A percentile compares a stretch with the other conserved stretches of the same genome.
phyloP scores from a whole-genome alignment of 2,113 vertebrate species.

The Cichladusa arquata region DNA sequence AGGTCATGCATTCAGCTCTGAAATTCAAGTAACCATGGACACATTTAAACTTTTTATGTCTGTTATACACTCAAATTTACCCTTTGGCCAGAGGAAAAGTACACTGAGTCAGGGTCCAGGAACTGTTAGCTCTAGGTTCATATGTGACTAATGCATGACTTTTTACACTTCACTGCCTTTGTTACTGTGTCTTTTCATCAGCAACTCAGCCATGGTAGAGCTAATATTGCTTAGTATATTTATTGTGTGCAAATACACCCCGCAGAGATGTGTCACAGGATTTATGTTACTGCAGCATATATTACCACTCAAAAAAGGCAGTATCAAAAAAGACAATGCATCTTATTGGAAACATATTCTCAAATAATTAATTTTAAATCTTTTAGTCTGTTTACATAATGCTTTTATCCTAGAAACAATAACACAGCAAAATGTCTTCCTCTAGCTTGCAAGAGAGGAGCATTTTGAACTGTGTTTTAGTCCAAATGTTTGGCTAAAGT shows the following conservation, averaged over 20 bases:
- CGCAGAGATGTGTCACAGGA: not conserved
- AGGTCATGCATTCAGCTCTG: not conserved
- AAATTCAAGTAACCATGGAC: not conserved
- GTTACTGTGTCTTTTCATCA: not conserved
- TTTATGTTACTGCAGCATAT: not conserved
- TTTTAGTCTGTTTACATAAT: not conserved
- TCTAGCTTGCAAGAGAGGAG: not conserved
- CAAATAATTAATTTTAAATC: not conserved
- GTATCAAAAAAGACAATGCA: not conserved
- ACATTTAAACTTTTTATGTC: not conserved
- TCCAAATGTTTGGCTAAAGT: not conserved
- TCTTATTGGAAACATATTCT: not conserved
- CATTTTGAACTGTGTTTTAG: not conserved
- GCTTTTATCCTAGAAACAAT: not conserved
- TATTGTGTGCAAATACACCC: not conserved
- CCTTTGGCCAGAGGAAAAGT: not conserved
- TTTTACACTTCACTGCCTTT: not conserved
- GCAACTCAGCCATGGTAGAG: not conserved
- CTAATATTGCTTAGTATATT: not conserved
- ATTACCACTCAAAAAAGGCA: not conserved
- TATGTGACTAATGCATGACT: not conserved
- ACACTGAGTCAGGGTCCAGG: not conserved
- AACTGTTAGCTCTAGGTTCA: slow-evolving; percentile 3
- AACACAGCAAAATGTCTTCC: not conserved
- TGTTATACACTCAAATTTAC: not conserved